Percentiles rank a stretch among this genome's conserved stretches.
Conservation (phyloP, 2,888 invertebrate genomes). For the Spialia ferax region DNA sequence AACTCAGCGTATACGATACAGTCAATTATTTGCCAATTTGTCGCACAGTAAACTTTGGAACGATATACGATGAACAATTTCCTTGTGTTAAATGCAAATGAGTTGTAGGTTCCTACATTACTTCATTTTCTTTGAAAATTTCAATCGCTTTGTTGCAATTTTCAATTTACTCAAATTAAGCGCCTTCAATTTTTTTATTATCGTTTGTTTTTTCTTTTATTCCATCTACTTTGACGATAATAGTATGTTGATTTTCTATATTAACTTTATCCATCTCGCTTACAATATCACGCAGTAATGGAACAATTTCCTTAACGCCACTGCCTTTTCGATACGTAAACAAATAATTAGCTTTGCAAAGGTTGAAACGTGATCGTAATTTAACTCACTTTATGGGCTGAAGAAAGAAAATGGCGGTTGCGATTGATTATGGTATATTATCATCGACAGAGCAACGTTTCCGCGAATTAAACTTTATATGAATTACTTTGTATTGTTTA, state of each 20-base stretch:
- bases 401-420: constrained; percentile 33
- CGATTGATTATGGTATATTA: constrained; percentile 35
- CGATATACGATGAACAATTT: constrained; percentile 9
- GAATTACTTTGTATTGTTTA: neutral
- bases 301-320: constrained; percentile 10
- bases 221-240: neutral
- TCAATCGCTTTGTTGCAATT: neutral
- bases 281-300: neutral
- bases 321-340: constrained; percentile 32
- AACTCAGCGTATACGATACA: constrained; percentile 27
- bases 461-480: constrained; percentile 25
- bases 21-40: constrained; percentile 26
- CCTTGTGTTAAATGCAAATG: neutral
- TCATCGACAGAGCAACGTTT: constrained; percentile 24
- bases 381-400: constrained; percentile 34
- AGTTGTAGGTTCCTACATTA: neutral
- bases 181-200: neutral
- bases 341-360: constrained; percentile 39
- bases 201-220: neutral
- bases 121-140: neutral
- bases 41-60: constrained; percentile 1
- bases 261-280: neutral
- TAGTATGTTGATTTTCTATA: neutral
- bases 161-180: neutral
- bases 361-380: constrained; percentile 35